Evolutionary conservation across 2,888 invertebrate genomes (phyloP), one percentile per base, ranked within the genome.

Genomic region (Onthophagus sagittarius): DNA sequence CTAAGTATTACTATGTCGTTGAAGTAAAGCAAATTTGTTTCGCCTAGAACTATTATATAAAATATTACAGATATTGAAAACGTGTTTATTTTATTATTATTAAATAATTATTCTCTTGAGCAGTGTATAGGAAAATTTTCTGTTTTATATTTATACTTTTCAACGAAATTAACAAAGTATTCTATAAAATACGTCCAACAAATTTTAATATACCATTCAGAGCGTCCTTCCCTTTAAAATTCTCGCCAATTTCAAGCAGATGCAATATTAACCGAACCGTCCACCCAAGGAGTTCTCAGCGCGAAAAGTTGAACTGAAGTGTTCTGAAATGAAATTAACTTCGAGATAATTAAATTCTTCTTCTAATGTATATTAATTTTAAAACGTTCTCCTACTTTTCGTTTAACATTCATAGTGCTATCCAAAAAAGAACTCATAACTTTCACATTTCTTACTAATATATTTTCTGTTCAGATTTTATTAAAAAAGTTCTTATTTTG

Each of bases 291-390:
- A 53, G 11, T n/a, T 64, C 23, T 23, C 23, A 23, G 23, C 64
- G 15, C 6, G 64, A 64, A 64, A 64, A 64, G 64, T 64, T 64
- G 9, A n/a, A 53, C 11, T 64, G 9, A 64, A 64, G 64, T 64
- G 64, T 64, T 64, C 64, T n/a, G 64, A 64, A 64, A 64, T 64
- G 64, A 64, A 64, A 64, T 64, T 64, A 64, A 64, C 64, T n/a
- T 23, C 64, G 64, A 15, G 15, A 23, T 64, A 64, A 64, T 64
- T 64, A 64, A 64, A 64, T 64, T 64, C 64, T 64, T n/a, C 64
- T 64, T 64, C 2, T 64, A 64, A 64, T 15, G 15, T 15, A 64
- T 64, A 64, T 64, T 64, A 64, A 64, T 64, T 64, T 64, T 64
- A 64, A 64, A 23, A 64, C 11, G 39, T 53, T 53, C 39, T 53